Conservation (phyloP, 2,888 invertebrate species). For the Catocala nupta region DNA sequence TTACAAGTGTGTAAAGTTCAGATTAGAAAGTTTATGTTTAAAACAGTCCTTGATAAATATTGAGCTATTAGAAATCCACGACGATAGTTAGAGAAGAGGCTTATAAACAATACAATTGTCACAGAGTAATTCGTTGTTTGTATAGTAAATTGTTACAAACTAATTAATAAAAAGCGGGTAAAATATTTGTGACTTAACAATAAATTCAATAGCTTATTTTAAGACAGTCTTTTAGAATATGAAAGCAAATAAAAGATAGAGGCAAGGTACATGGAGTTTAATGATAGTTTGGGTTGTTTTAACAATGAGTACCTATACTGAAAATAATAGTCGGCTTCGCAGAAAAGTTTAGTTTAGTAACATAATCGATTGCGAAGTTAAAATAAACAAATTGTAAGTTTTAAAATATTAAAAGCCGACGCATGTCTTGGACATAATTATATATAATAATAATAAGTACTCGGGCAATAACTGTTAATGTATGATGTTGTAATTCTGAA, state of each 20-base stretch:
- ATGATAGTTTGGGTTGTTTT: slow-evolving; percentile 35
- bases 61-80: slow-evolving; percentile 56
- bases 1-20: slow-evolving; percentile 39
- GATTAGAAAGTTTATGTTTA: slow-evolving; percentile 34
- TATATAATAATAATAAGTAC: slow-evolving; percentile 37
- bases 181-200: slow-evolving; percentile 85
- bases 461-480: slow-evolving; percentile 31
- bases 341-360: slow-evolving; percentile 26
- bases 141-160: slow-evolving; percentile 71
- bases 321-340: slow-evolving; percentile 19
- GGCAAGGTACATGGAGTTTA: slow-evolving; percentile 58
- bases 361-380: slow-evolving; percentile 20
- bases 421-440: slow-evolving; percentile 31
- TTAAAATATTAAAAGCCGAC: slow-evolving; percentile 32
- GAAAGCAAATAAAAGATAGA: slow-evolving; percentile 64
- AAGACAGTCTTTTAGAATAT: slow-evolving; percentile 86
- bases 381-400: slow-evolving; percentile 19
- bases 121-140: slow-evolving; percentile 84
- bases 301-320: slow-evolving; percentile 22
- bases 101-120: slow-evolving; percentile 65
- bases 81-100: slow-evolving; percentile 48
- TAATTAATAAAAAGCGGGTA: slow-evolving; percentile 74
- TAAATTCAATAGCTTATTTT: slow-evolving; percentile 83
- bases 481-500: slow-evolving; percentile 28
- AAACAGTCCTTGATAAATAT: slow-evolving; percentile 53